phyloP scores from a whole-genome alignment of 2,888 invertebrate species.

The Eudasyphora cyanicolor region DNA sequence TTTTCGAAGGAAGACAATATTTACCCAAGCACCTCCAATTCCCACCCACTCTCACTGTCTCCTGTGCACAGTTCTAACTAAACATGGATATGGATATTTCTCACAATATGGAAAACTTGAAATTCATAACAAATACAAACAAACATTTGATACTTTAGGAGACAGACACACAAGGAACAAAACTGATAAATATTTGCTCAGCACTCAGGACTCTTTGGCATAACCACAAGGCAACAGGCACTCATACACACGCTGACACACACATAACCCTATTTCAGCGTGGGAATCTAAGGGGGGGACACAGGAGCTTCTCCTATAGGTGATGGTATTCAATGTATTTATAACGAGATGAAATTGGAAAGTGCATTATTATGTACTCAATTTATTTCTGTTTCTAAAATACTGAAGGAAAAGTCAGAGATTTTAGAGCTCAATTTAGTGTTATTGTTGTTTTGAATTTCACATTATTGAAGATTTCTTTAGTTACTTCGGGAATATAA shows the following conservation, averaged over 20 bases:
- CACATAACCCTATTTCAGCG: background rate
- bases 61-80: background rate
- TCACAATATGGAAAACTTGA: background rate
- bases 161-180: slow-evolving; percentile 6
- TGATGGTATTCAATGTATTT: no score
- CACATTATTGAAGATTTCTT: no score
- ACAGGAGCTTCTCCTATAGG: background rate
- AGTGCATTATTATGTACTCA: no score
- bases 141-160: slow-evolving; percentile 36
- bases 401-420: no score
- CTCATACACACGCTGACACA: background rate
- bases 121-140: slow-evolving; percentile 44
- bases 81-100: slow-evolving; percentile 7
- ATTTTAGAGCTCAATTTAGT: no score
- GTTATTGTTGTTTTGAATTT: no score
- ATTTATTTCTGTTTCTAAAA: no score
- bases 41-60: background rate
- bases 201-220: slow-evolving; percentile 1
- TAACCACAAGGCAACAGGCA: slow-evolving; percentile 4
- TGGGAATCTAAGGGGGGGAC: background rate
- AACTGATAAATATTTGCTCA: slow-evolving; percentile 11
- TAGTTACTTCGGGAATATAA: no score
- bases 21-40: background rate
- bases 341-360: no score
- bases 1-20: background rate